Conservation (phyloP, 2,797 vertebrate genomes). For the Spizella passerina region DNA sequence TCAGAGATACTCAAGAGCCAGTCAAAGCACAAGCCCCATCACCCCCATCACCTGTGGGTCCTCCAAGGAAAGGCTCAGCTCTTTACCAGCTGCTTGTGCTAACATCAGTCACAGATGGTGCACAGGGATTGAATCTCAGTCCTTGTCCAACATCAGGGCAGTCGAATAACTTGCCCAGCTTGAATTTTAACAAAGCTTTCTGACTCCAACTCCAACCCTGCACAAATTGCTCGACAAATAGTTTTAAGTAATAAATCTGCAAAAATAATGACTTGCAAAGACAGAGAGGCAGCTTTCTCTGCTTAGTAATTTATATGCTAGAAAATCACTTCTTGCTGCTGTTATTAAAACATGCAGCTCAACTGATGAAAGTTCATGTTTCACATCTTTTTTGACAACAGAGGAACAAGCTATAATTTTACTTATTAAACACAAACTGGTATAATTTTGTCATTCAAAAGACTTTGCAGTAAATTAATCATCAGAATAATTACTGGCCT, state of each 20-base stretch:
- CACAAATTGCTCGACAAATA: not conserved
- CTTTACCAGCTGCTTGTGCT: not conserved
- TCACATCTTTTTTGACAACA: not conserved
- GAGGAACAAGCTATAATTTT: not conserved
- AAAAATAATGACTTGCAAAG: not conserved
- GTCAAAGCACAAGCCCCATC: not conserved
- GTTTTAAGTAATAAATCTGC: not conserved
- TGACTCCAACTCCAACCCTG: not conserved
- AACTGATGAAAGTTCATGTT: not conserved
- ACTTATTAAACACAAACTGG: not conserved
- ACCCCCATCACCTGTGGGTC: not conserved
- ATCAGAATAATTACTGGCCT: not conserved
- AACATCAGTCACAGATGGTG: not conserved
- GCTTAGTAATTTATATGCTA: not conserved
- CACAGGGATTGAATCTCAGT: not conserved
- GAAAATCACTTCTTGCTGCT: not conserved
- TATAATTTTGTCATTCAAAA: not conserved
- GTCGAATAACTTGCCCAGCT: not conserved
- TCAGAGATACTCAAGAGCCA: not conserved
- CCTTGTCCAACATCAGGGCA: fast-evolving
- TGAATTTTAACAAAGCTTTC: not conserved
- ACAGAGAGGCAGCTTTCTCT: not conserved
- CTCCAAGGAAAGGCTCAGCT: not conserved
- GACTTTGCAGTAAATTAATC: not conserved
- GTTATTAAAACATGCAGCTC: not conserved